Conservation (phyloP, 2,113 vertebrate genomes). For the Ancistrus triradiatus region DNA sequence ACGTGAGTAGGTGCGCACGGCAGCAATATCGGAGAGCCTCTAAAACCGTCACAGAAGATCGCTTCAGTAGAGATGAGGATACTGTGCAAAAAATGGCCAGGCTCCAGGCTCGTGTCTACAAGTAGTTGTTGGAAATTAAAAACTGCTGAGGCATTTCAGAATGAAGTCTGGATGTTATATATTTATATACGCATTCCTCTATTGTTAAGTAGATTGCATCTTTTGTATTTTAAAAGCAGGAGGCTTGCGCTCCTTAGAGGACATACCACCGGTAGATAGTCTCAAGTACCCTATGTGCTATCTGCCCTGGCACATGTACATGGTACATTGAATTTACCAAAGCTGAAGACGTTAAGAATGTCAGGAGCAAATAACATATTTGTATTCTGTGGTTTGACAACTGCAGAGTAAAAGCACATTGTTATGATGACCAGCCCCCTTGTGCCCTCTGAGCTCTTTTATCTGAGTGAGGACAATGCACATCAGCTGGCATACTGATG, state of each 20-base stretch:
- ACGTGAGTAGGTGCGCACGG: slow-evolving; percentile 30
- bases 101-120: slow-evolving; percentile 21
- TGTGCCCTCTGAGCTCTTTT: background rate
- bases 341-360: no score
- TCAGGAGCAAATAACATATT: no score
- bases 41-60: slow-evolving; percentile 27
- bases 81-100: slow-evolving; percentile 19
- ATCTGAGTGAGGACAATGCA: slow-evolving; percentile 11
- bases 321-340: no score
- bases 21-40: slow-evolving; percentile 26
- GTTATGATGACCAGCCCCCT: background rate
- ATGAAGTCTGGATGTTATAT: slow-evolving; percentile 29
- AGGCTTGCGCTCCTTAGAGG: background rate
- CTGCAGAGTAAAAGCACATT: background rate
- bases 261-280: no score
- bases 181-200: no score
- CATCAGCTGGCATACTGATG: slow-evolving; percentile 18
- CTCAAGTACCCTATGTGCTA: no score
- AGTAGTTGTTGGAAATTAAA: slow-evolving; percentile 42
- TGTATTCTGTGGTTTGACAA: background rate
- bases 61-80: slow-evolving; percentile 26
- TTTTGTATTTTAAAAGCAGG: no score
- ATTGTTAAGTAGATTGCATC: slow-evolving; percentile 18
- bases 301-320: no score
- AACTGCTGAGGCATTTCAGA: slow-evolving; percentile 46